Base-by-base conservation (phyloP, 2,888 invertebrate genomes). In the Megalurothrips usitatus region DNA sequence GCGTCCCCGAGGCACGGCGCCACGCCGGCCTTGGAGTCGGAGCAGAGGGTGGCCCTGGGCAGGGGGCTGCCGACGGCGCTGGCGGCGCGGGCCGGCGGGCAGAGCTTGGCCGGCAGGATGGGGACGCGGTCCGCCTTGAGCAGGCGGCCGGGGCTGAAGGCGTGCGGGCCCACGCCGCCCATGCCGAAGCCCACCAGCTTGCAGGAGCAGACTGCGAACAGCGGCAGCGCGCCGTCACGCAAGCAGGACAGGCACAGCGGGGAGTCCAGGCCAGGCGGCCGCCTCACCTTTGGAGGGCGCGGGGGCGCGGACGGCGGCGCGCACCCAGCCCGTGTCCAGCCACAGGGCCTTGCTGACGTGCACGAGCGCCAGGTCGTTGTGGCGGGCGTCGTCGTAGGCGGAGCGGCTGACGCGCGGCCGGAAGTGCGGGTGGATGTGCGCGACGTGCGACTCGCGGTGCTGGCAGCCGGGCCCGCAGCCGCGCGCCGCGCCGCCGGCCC, bases 131-230 rank as follows among this genome's bases (percentile, higher is more conserved):
- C 68, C 26, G 68, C 68, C 68, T 75, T 75, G 68, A 75, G 68
- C 23, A 75, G 68, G 10, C 68, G 68, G 68, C 68, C 68, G 11
- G 68, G 68, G 26, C 6, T 12, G 23, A 23, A 75, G 68, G 68
- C 68, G 68, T 75, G 68, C 68, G 68, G 68, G 23, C 68, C 68
- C 23, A 75, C 23, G 23, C 68, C 68, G 26, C 68, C 68, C 68
- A 75, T 75, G 68, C 68, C 68, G 68, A 75, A 75, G 68, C 68
- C 68, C 68, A 75, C 68, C 68, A 75, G 23, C 68, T 75, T 75
- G 68, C 68, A 75, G 11, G 23, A 26, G 68, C 68, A 75, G 23
- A 75, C 68, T 75, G 68, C 23, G 63, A 9, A n/a, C n/a, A 75
- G 14, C 58, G 0, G 14, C 26, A 10, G 9, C 23, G 68, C 68